phyloP scores from a whole-genome alignment of 23 tunicate species.

The Pegea sp. region DNA sequence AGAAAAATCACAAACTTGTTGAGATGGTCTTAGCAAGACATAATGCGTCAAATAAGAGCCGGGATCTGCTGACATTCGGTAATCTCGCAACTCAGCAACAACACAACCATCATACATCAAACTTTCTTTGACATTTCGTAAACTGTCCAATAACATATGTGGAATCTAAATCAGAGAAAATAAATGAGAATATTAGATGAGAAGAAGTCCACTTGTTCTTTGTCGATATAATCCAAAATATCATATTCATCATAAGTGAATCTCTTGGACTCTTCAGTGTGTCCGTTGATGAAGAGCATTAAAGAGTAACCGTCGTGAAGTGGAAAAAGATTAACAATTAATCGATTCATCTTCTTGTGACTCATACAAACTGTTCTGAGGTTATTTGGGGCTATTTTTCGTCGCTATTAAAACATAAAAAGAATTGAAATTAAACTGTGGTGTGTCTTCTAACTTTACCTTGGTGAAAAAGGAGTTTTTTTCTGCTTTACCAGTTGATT shows the following conservation, averaged over 20 bases:
- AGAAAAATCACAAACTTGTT: constrained; percentile 13
- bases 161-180: no score
- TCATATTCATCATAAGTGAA: constrained; percentile 64
- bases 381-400: not conserved
- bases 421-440: no score
- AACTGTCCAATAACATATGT: constrained; percentile 18
- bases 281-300: constrained; percentile 18
- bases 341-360: constrained; percentile 11
- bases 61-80: constrained; percentile 38
- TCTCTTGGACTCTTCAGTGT: constrained; percentile 24
- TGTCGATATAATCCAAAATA: constrained; percentile 50
- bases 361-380: constrained; percentile 5
- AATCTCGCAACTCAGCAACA: constrained; percentile 56
- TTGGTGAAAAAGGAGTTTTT: no score
- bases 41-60: constrained; percentile 17
- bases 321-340: constrained; percentile 71
- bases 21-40: constrained; percentile 63
- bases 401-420: no score
- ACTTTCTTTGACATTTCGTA: constrained; percentile 8
- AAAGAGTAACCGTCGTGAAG: constrained; percentile 50
- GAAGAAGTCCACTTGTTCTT: constrained; percentile 35
- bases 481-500: no score
- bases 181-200: no score
- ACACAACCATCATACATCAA: constrained; percentile 44
- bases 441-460: no score